phyloP scores from a whole-genome alignment of 2,113 vertebrate genomes.

The Mus pahari region DNA sequence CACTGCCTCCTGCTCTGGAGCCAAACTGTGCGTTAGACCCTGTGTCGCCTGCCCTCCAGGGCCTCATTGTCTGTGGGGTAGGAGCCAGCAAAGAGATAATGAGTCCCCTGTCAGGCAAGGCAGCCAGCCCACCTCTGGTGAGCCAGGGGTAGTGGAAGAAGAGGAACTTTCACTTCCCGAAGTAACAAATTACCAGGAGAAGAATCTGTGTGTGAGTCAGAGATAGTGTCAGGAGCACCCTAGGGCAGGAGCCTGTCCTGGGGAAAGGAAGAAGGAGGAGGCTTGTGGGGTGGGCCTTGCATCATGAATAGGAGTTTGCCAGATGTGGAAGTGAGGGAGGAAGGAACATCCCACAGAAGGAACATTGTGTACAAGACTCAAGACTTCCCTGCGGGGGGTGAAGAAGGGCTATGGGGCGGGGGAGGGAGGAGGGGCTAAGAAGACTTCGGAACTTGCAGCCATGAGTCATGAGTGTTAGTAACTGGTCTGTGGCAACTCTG shows the following conservation, averaged over 20 bases:
- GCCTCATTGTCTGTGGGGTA: background rate
- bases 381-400: background rate
- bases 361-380: background rate
- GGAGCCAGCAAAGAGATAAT: background rate
- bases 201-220: background rate
- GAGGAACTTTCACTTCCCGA: background rate
- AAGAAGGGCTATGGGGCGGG: too few species aligned
- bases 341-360: background rate
- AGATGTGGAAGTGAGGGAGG: background rate
- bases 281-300: background rate
- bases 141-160: background rate
- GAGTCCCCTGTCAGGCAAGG: background rate
- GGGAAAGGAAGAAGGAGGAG: too few species aligned
- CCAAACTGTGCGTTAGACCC: background rate
- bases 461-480: background rate
- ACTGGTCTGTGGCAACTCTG: background rate
- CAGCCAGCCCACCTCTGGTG: background rate
- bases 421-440: rapidly evolving
- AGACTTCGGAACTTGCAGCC: background rate
- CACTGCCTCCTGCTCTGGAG: background rate
- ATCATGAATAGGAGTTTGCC: background rate
- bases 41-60: background rate
- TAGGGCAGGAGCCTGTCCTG: background rate
- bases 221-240: background rate
- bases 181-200: background rate